Evolutionary conservation across 2,797 vertebrate genomes (phyloP), one percentile per base, ranked within the genome.

Genomic region (Microtus californicus): DNA sequence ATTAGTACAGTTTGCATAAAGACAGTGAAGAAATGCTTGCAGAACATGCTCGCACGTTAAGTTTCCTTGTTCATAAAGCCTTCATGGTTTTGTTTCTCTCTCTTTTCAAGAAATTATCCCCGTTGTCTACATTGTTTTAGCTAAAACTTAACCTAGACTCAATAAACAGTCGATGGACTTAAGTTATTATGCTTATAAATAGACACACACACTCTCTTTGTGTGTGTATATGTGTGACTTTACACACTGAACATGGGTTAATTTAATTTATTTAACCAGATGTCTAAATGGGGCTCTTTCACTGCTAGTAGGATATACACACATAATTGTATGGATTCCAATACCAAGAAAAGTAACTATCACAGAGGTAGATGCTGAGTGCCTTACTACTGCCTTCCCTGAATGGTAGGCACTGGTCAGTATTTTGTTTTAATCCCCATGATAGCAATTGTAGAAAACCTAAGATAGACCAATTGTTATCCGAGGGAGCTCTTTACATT

Each of bases 1-100:
- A 98, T 98, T 97, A 90, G 96, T 97, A 83, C 59, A 77, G 96
- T 98, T 97, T 98, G 90, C 96, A 95, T 97, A 95, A 97, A 97
- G 97, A 97, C 83, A 93, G 80, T 80, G 77, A 95, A 86, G 74
- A 95, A 97, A 71, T 92, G 91, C 48, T 96, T 94, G 59, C 80
- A 45, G 81, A 95, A 93, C 85, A 90, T 82, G 91, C 87, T 96
- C 37, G 3, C 93, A 94, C 56, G 88, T 94, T 92, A 95, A 90
- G 43, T 96, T 97, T 92, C 74, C 90, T 95, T 96, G 95, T 92
- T 95, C 87, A 67, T 87, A 86, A 71, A 23, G 82, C 25, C 63
- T 96, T 78, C 90, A 79, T 71, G 56, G 78, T 80, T 83, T n/a
- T 71, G 40, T 27, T 34, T 73, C n/a, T 40, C 37, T 78, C 31